phyloP scores from a whole-genome alignment of 1,140 invertebrate genomes.

The Saccostrea glomerata region DNA sequence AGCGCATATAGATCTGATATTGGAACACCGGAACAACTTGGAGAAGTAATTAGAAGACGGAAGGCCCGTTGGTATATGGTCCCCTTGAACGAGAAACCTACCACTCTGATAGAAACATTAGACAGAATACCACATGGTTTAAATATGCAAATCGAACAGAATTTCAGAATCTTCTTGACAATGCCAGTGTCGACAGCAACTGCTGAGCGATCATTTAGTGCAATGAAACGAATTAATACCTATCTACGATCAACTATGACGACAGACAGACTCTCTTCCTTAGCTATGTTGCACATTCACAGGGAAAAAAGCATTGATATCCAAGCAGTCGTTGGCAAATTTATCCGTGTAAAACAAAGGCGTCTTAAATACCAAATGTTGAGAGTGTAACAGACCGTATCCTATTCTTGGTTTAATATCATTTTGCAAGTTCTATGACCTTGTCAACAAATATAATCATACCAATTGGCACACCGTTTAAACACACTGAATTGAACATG shows the following conservation, averaged over 20 bases:
- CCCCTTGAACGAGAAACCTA: not conserved
- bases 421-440: too few species aligned
- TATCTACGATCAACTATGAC: slow-evolving; percentile 33
- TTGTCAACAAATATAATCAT: too few species aligned
- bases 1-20: not conserved
- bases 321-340: not conserved
- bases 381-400: too few species aligned
- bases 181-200: slow-evolving; percentile 43
- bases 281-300: slow-evolving; percentile 21
- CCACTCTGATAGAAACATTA: not conserved
- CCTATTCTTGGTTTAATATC: too few species aligned
- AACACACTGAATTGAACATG: too few species aligned
- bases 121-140: not conserved
- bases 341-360: slow-evolving; percentile 39
- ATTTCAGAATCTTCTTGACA: slow-evolving; percentile 29
- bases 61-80: not conserved
- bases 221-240: slow-evolving; percentile 28
- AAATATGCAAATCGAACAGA: not conserved
- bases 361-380: not conserved
- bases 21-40: not conserved
- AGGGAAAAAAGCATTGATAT: slow-evolving; percentile 25
- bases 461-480: too few species aligned
- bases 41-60: slow-evolving; percentile 8
- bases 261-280: not conserved
- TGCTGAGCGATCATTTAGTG: slow-evolving; percentile 43